Percentiles rank a stretch among this genome's conserved stretches.
Evolutionary conservation across 2,113 vertebrate genomes (phyloP).

Genomic region (Potamarius usumacintae): DNA sequence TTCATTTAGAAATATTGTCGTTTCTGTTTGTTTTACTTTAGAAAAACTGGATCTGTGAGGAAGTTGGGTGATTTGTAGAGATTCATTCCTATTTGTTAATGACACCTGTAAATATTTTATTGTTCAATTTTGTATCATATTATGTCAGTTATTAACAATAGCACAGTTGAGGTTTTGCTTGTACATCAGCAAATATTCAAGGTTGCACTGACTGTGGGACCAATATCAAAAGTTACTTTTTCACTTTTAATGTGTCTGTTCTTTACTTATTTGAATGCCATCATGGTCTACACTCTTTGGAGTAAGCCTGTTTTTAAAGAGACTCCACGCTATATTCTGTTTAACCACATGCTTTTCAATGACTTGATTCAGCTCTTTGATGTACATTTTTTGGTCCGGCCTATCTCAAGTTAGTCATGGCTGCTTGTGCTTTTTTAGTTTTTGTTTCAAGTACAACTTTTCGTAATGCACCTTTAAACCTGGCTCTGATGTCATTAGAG

Average conservation of each 20-base stretch:
- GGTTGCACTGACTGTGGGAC: neutral
- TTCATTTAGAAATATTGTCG: too few species aligned
- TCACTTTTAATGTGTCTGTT: conserved; percentile 21
- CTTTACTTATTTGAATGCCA: conserved; percentile 41
- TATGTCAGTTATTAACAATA: conserved; percentile 3
- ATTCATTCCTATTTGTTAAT: neutral
- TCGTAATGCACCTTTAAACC: conserved; percentile 41
- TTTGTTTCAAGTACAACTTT: conserved; percentile 23
- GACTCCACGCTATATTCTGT: too few species aligned
- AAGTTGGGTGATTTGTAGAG: too few species aligned
- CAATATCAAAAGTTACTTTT: neutral
- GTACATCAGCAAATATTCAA: neutral
- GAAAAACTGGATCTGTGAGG: too few species aligned
- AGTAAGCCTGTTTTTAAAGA: too few species aligned
- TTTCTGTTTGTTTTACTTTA: too few species aligned
- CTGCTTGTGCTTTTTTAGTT: conserved; percentile 20
- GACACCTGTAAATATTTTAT: neutral
- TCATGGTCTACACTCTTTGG: conserved; percentile 26
- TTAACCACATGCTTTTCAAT: conserved; percentile 18
- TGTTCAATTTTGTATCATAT: neutral
- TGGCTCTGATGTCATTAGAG: conserved; percentile 16
- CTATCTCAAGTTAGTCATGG: neutral
- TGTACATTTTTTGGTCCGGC: neutral
- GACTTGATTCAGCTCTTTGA: neutral
- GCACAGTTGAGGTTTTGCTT: neutral